These are phyloP conservation scores for Halictus rubicundus DNA, from an alignment of 1,140 invertebrate genomes.

Conservation along the genomic window DNA sequence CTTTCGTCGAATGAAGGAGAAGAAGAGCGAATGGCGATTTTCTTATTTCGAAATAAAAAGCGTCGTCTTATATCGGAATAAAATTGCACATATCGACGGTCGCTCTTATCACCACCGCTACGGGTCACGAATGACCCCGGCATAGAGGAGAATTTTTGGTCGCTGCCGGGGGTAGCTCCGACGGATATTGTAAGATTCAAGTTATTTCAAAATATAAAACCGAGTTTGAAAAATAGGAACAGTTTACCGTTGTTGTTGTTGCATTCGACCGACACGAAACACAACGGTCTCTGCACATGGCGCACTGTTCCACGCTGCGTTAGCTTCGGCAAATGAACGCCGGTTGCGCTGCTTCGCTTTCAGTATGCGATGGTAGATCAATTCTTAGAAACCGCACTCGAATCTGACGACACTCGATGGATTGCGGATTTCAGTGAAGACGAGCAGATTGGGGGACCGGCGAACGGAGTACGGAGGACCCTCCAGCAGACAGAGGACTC, in stretches of 20 bases:
- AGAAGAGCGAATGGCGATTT: no score
- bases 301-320: slow-evolving; percentile 1
- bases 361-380: slow-evolving; percentile 29
- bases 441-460: slow-evolving; percentile 65
- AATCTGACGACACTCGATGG: slow-evolving; percentile 53
- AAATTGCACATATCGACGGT: no score
- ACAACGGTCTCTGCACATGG: neutral
- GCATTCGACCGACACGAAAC: neutral
- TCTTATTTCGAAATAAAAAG: no score
- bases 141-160: no score
- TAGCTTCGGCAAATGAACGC: slow-evolving; percentile 30
- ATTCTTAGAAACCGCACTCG: slow-evolving; percentile 10
- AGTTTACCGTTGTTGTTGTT: neutral
- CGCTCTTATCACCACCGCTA: no score
- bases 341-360: slow-evolving; percentile 51
- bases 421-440: slow-evolving; percentile 76
- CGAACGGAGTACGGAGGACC: slow-evolving; percentile 69
- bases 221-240: no score
- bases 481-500: slow-evolving; percentile 75
- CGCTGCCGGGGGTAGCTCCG: no score
- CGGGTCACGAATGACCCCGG: no score
- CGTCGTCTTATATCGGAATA: no score
- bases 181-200: no score
- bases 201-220: no score
- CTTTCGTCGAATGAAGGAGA: no score